Evolutionary conservation across 2,113 vertebrate species (phyloP).

Genomic region (Sebastes schlegelii): DNA sequence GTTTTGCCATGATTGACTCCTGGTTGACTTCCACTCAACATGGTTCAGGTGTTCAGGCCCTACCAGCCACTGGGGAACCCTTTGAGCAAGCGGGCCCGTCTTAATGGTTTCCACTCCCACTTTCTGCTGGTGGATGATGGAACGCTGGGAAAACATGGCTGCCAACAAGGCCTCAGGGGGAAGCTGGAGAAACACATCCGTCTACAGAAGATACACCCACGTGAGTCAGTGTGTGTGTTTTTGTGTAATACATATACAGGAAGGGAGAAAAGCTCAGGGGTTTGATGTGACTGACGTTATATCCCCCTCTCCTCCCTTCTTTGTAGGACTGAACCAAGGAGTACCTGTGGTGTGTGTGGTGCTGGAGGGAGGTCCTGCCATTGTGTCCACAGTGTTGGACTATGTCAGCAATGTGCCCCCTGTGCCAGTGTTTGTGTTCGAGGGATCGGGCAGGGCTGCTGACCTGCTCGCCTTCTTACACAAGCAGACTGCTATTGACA

Average conservation of each 20-base stretch:
- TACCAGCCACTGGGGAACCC: slow-evolving; percentile 94
- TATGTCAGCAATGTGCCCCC: slow-evolving; percentile 87
- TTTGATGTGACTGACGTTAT: background rate
- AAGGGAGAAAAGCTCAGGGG: background rate
- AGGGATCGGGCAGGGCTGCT: slow-evolving; percentile 94
- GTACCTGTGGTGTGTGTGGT: slow-evolving; percentile 92
- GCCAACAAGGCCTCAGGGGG: slow-evolving; percentile 90
- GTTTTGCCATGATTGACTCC: background rate
- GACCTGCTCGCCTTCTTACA: slow-evolving; percentile 94
- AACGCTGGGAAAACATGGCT: slow-evolving; percentile 93
- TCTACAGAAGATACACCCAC: slow-evolving; percentile 91
- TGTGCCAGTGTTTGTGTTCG: slow-evolving; percentile 93
- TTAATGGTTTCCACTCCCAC: slow-evolving; percentile 95
- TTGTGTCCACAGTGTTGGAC: slow-evolving; percentile 91
- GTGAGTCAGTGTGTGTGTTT: slow-evolving; percentile 82
- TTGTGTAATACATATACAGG: background rate
- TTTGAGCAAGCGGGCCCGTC: slow-evolving; percentile 91
- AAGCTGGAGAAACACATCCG: slow-evolving; percentile 92
- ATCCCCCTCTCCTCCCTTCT: background rate
- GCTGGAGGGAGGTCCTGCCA: slow-evolving; percentile 91
- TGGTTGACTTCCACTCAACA: slow-evolving; percentile 8
- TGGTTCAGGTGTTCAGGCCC: slow-evolving; percentile 88
- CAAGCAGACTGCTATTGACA: slow-evolving; percentile 87
- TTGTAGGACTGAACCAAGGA: slow-evolving; percentile 89
- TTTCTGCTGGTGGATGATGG: slow-evolving; percentile 96